Evolutionary conservation across 2,797 vertebrate species (phyloP), one percentile per base, ranked within the genome.

Genomic region (Hippoglossus hippoglossus): DNA sequence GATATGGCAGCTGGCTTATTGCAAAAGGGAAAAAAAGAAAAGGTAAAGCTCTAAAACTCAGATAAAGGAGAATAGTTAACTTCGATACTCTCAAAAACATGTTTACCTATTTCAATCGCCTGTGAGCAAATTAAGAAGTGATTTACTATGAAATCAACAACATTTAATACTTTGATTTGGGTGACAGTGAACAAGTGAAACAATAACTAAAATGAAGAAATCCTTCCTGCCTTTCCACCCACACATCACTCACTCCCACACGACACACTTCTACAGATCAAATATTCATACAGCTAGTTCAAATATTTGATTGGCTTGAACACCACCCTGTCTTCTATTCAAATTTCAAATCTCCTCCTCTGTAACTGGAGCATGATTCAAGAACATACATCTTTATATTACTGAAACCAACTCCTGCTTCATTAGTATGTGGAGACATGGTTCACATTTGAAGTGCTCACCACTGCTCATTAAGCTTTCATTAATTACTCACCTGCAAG

Each of bases 401-500:
- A 86, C 83, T 90, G 72, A 83, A 85, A 90, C 90, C 1, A 84
- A 77, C 58, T 68, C 63, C 80, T 67, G 49, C 74, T 68, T 83
- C 64, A 90, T 89, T 87, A 87, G 82, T 79, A 80, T 89, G 83
- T 79, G 51, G 77, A 69, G 77, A 69, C 85, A 83, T 80, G 88
- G 52, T 47, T 83, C 71, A 58, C 69, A 63, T 80, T 75, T 81
- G 49, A 87, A 82, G 73, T 68, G 63, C 76, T 90, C 84, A 85
- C 87, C 87, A 87, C 82, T 80, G 75, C 80, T 91, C 85, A 78
- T 89, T 88, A 84, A 63, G 70, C 83, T 84, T 68, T 87, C 54
- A 58, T 70, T 89, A 87, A 90, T 89, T 88, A 82, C 81, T 86
- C 71, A 79, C 39, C 53, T 1, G 70, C 82, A 71, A 72, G 69